Base-by-base conservation (phyloP, 2,888 invertebrate species). In the Hydriomena furcata region DNA sequence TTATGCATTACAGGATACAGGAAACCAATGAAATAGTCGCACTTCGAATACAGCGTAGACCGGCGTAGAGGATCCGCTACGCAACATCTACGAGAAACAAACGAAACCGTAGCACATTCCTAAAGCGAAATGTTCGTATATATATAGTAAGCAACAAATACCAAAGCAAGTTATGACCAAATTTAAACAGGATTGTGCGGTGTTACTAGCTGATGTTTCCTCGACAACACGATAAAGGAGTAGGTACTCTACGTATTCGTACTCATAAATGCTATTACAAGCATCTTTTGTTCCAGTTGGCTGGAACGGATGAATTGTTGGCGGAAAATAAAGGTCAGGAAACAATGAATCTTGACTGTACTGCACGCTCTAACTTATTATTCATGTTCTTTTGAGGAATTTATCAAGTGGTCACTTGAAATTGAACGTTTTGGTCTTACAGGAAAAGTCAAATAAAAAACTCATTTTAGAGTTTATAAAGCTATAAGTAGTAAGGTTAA, bases 191-290 rank as follows among this genome's bases (percentile, higher is more conserved):
- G n/a, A 13, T 36, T 12, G n/a, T 11, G 12, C 3, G 24, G 12
- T n/a, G 3, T 8, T 32, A 1, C n/a, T 3, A 17, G 3, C 4
- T 21, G 5, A 24, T 1, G 1, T 20, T 30, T 20, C 23, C 6
- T 21, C 8, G 17, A 17, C 20, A 6, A 7, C 23, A 10, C 24
- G 24, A 41, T 32, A 8, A 23, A 5, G 24, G 13, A 8, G n/a
- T n/a, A n/a, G n/a, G n/a, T n/a, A n/a, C n/a, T n/a, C n/a, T n/a
- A n/a, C n/a, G n/a, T n/a, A 30, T 40, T 20, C 2, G 13, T 7
- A 20, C n/a, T 8, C n/a, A 32, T 32, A 28, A 44, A 36, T 28
- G 27, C 21, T 35, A 28, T 5, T 35, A 36, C 20, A 27, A 11
- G 32, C 4, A 20, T 20, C 21, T 36, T 28, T 35, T 44, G 44